Base-by-base conservation (phyloP, 2,113 vertebrate species). In the Platichthys flesus region DNA sequence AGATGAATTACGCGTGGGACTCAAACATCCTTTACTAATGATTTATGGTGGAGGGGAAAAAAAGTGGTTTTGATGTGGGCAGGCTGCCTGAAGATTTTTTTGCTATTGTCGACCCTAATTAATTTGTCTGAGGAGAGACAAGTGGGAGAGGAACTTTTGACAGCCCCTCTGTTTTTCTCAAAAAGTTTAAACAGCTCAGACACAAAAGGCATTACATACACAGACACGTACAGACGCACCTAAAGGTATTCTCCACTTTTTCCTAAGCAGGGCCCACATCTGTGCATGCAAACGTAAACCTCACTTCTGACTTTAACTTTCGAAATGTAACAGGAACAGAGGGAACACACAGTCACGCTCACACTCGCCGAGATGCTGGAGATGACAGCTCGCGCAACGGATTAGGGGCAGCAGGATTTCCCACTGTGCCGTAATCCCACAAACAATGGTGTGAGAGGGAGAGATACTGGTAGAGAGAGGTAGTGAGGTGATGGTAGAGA, bases 331-430 rank as follows among this genome's bases (percentile, higher is more conserved):
- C 1, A 40, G 13, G 31, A n/a, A 23, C 9, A 63, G 63, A 81
- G 79, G 47, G 42, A 40, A 57, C 35, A 37, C 35, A 37, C 35
- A 37, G 35, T 37, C 35, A 37, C 9, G 35, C 35, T 37, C 35
- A 37, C 35, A 37, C 35, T 37, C 9, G 35, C 40, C 13, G 10
- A 42, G 40, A 42, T 42, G 40, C 40, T 42, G 37, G 71, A 74
- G 60, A 67, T 68, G 83, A 64, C 78, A 80, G 83, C 87, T 73
- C 67, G 52, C 40, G 76, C 74, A 74, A 67, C 23, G 63, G 89
- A 89, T 84, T 84, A 83, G 70, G 70, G 73, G 63, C 59, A 65
- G 78, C 67, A 55, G 82, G 60, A 85, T 78, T 83, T 55, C 70
- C 82, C 62, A 67, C 47, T 61, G 69, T 75, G 73, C 66, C 24